These are phyloP conservation scores for Anthopleura xanthogrammica DNA, from an alignment of 92 coral and sea anemone species.

Conservation along the genomic window DNA sequence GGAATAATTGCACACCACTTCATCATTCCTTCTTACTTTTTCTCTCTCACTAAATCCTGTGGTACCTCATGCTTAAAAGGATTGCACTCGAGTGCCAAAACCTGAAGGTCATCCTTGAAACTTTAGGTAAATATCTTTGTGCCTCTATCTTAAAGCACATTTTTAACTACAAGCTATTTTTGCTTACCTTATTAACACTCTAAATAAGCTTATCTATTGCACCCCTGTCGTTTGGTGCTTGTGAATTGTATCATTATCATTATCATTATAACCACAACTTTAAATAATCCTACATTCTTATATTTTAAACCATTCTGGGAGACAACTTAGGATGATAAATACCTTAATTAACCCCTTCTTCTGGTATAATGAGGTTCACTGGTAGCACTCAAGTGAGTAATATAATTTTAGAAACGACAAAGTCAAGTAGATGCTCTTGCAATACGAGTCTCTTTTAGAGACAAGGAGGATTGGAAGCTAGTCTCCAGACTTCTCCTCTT, in stretches of 20 bases:
- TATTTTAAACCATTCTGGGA: neutral
- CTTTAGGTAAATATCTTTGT: neutral
- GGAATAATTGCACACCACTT: neutral
- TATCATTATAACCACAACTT: neutral
- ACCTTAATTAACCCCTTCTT: neutral
- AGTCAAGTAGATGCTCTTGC: neutral
- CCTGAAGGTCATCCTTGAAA: neutral
- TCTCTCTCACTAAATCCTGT: neutral
- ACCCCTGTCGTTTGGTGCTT: conserved; percentile 2
- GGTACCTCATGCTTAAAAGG: neutral
- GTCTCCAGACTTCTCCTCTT: neutral
- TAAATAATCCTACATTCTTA: conserved; percentile 1
- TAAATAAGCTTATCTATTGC: neutral
- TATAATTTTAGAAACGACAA: neutral
- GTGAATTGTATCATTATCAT: neutral
- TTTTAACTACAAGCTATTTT: neutral
- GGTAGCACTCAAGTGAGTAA: neutral
- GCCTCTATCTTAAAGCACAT: neutral
- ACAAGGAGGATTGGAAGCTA: neutral
- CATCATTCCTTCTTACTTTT: neutral
- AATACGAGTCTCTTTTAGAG: neutral
- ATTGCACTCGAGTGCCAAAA: neutral
- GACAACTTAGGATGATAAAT: neutral
- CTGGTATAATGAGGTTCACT: neutral
- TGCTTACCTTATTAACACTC: neutral